Conservation (phyloP, 2,797 vertebrate species). For the Pseudomugil gertrudae region DNA sequence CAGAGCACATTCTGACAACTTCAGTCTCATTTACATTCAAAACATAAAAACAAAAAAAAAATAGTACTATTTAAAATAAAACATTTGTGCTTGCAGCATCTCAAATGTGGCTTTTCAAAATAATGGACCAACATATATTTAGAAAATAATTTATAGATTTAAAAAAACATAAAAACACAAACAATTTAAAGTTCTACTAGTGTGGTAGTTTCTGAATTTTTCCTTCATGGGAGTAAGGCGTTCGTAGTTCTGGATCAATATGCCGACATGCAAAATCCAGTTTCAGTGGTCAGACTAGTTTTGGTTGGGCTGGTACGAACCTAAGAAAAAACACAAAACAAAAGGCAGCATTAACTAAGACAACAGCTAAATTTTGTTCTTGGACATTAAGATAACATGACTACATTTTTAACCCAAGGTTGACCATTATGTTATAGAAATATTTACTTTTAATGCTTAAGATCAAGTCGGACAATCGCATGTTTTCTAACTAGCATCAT, state of each 20-base stretch:
- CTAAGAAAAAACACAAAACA: slow-evolving; percentile 49
- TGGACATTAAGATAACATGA: background rate
- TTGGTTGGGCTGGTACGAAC: slow-evolving; percentile 61
- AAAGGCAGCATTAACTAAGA: background rate
- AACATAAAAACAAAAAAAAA: slow-evolving; percentile 8
- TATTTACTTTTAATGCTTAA: background rate
- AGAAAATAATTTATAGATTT: slow-evolving; percentile 70
- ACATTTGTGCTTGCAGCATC: slow-evolving; percentile 30
- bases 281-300: slow-evolving; percentile 74
- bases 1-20: slow-evolving; percentile 55
- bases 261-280: slow-evolving; percentile 32
- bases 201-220: slow-evolving; percentile 32
- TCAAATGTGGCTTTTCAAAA: slow-evolving; percentile 41
- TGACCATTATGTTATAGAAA: background rate
- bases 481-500: background rate
- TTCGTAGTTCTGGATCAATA: slow-evolving; percentile 25
- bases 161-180: slow-evolving; percentile 26
- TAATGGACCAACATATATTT: slow-evolving; percentile 39
- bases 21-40: slow-evolving; percentile 56
- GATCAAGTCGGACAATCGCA: background rate
- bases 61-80: slow-evolving; percentile 39
- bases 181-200: background rate
- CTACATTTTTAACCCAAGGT: background rate
- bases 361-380: background rate
- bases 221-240: slow-evolving; percentile 43